These are phyloP conservation scores for Gallinago paraguaiae DNA, from an alignment of 2,113 vertebrate genomes.

Conservation along the genomic window DNA sequence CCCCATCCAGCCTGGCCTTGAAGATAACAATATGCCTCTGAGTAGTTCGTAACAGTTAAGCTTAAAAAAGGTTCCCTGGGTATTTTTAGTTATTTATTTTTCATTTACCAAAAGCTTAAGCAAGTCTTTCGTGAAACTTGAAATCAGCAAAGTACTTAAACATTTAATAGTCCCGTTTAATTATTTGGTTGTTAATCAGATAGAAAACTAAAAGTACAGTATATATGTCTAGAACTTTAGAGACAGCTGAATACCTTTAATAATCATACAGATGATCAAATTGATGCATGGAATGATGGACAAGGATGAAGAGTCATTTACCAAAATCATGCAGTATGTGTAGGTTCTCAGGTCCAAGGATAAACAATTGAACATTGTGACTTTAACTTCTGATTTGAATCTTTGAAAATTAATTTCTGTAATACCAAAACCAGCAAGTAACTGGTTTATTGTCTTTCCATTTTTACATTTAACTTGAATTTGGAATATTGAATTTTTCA, in stretches of 20 bases:
- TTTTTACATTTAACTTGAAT: background rate
- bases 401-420: background rate
- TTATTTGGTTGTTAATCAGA: background rate
- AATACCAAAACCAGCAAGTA: background rate
- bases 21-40: background rate
- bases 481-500: background rate
- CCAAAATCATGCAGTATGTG: background rate
- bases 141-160: background rate
- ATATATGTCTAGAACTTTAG: background rate
- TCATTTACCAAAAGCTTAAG: background rate
- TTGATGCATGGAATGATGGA: background rate
- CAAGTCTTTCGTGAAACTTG: background rate
- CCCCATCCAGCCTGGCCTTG: too few species aligned
- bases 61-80: background rate
- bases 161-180: background rate
- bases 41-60: background rate
- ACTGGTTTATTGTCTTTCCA: background rate
- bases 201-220: background rate
- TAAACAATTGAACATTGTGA: background rate
- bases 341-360: background rate
- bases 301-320: background rate
- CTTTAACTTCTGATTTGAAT: background rate
- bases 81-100: background rate
- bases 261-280: background rate
- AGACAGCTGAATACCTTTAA: background rate